Evolutionary conservation across 2,888 invertebrate species (phyloP).

Genomic region (Acholoe squamosa): DNA sequence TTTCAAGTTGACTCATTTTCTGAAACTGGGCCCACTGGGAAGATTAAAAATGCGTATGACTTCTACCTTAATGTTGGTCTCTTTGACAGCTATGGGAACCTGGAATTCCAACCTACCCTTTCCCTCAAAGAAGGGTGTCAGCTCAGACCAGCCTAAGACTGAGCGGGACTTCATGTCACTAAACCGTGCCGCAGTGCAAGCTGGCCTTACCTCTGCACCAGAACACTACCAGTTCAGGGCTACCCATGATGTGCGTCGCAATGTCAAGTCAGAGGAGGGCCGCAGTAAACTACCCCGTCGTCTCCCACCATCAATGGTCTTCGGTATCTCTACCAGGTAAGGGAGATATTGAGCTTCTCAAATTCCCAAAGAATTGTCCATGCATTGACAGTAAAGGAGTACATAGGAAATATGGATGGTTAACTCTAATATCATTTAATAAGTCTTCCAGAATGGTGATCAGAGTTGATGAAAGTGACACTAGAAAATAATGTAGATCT

Average conservation of each 20-base stretch:
- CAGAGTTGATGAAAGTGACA: too few species aligned
- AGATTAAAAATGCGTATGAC: too few species aligned
- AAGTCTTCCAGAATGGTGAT: too few species aligned
- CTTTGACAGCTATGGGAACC: conserved; percentile 53
- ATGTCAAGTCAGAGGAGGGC: conserved; percentile 73
- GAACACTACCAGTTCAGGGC: conserved; percentile 80
- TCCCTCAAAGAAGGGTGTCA: conserved; percentile 45
- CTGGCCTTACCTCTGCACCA: conserved; percentile 79
- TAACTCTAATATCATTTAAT: too few species aligned
- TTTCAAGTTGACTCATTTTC: too few species aligned
- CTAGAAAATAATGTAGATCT: too few species aligned
- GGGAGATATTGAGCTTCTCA: not conserved
- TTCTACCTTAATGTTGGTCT: too few species aligned
- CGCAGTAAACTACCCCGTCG: conserved; percentile 68
- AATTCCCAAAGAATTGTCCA: too few species aligned
- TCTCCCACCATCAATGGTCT: conserved; percentile 80
- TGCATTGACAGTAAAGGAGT: too few species aligned
- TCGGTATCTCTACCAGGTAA: conserved; percentile 80
- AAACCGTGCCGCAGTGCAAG: conserved; percentile 79
- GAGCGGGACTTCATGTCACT: conserved; percentile 79
- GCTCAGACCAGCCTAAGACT: conserved; percentile 14
- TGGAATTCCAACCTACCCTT: conserved; percentile 62
- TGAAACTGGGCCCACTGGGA: too few species aligned
- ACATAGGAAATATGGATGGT: too few species aligned
- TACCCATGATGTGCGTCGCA: conserved; percentile 79